Conservation (phyloP, 2,113 vertebrate species). For the Eptatretus burgeri region DNA sequence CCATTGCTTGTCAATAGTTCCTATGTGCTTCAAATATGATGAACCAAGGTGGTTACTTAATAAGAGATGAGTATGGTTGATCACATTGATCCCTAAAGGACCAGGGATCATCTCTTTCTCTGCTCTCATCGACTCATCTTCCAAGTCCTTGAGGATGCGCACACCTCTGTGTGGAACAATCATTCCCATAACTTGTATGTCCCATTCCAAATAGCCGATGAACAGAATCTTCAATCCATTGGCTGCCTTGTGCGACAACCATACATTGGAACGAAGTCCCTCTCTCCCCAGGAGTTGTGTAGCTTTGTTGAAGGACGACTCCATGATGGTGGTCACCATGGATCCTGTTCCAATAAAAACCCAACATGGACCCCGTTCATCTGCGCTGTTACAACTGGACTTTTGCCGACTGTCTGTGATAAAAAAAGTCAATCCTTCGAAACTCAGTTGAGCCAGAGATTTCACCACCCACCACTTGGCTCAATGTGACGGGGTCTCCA, state of each 20-base stretch:
- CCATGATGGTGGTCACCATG: background rate
- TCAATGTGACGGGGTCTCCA: background rate
- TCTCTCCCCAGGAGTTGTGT: background rate
- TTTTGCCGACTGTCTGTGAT: background rate
- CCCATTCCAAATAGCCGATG: slow-evolving; percentile 4
- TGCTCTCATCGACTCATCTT: background rate
- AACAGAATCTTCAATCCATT: background rate
- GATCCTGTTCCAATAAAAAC: background rate
- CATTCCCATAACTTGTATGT: background rate
- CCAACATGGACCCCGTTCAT: background rate
- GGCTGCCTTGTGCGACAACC: background rate
- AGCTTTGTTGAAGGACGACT: background rate
- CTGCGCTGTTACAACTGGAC: background rate
- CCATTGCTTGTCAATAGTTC: background rate
- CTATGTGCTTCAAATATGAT: background rate
- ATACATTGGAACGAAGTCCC: background rate
- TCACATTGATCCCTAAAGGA: background rate
- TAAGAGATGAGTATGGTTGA: background rate
- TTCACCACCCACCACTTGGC: background rate
- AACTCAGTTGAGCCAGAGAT: background rate
- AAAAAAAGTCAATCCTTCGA: background rate
- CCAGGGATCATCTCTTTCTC: background rate
- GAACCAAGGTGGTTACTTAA: background rate
- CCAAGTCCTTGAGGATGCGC: background rate
- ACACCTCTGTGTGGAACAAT: background rate